Base-by-base conservation (phyloP, 2,888 invertebrate genomes). In the Eubasilissa splendida region DNA sequence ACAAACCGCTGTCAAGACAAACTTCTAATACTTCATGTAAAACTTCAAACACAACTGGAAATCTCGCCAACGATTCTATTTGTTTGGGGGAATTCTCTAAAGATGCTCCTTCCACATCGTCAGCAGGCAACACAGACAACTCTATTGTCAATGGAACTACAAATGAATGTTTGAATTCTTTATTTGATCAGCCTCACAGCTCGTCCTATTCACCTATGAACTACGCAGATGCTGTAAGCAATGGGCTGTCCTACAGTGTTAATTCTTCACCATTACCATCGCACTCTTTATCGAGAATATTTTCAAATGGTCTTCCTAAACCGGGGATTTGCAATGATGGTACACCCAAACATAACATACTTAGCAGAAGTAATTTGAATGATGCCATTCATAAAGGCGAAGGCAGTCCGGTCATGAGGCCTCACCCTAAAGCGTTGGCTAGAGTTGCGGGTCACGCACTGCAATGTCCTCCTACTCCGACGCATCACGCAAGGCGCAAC, bases 381-480 rank as follows among this genome's bases (percentile, higher is more conserved):
- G 80, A 83, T n/a, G 71, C 65, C 1, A 31, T 59, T 53, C 77
- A 76, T 33, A 84, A 80, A 77, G 56, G 79, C 2, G 90, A 84
- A 50, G 84, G 90, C 8, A 90, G 90, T 85, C 90, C 90, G 0
- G 85, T 89, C 63, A 84, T 84, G 65, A 87, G 93, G 78, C 93
- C 93, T 31, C 94, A 94, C 84, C 94, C 94, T 3, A 89, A 94
- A 82, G 91, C 92, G 1, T 85, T 94, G 33, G 91, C 93, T 5
- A 88, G 93, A 73, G 92, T 93, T 54, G 91, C 91, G 0, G 86
- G 88, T 71, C 90, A 91, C 0, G 88, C 90, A 63, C 92, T 94
- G 0, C 93, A 96, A 83, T 96, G 96, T 86, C 96, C 96, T 3
- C 96, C 96, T 0, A 96, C 96, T 0, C 96, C 96, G 0, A 96